These are phyloP conservation scores for Puntigrus tetrazona DNA, from an alignment of 2,113 vertebrate species.

Conservation along the genomic window DNA sequence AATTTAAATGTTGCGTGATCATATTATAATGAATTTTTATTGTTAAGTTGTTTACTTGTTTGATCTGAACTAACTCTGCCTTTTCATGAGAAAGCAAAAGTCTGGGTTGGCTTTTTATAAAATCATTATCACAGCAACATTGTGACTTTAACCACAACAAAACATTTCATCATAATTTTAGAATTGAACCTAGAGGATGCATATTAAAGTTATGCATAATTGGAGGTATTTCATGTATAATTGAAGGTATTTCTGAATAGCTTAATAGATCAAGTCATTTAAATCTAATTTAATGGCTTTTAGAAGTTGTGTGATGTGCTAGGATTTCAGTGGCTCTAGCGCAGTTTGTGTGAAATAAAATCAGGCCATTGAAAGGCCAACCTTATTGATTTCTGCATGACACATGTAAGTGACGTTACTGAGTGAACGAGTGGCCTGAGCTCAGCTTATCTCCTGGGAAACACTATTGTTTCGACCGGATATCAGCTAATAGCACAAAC, in stretches of 20 bases:
- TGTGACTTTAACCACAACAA: background rate
- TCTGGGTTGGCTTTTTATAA: background rate
- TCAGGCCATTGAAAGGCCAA: conserved; percentile 36
- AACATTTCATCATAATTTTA: background rate
- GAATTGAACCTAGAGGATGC: too few relatives aligned
- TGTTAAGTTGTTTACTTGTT: too few relatives aligned
- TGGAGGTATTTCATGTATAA: too few relatives aligned
- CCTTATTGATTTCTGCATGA: conserved; percentile 69
- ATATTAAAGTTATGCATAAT: too few relatives aligned
- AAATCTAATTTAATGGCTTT: background rate
- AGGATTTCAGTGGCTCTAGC: conserved; percentile 45
- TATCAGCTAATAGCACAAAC: conserved; percentile 48
- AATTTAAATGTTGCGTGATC: background rate
- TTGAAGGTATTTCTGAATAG: background rate
- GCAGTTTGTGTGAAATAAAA: conserved; percentile 66
- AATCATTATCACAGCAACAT: background rate
- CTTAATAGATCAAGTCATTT: background rate
- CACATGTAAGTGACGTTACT: conserved; percentile 53
- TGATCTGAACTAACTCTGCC: background rate
- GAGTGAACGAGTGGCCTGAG: conserved; percentile 52
- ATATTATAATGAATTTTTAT: too few relatives aligned
- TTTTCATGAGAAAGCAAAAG: too few relatives aligned
- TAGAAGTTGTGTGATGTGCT: background rate
- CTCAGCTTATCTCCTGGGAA: conserved; percentile 43
- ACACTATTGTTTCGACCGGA: conserved; percentile 52